phyloP scores from a whole-genome alignment of 2,113 vertebrate genomes.

The Hydrolagus affinis region DNA sequence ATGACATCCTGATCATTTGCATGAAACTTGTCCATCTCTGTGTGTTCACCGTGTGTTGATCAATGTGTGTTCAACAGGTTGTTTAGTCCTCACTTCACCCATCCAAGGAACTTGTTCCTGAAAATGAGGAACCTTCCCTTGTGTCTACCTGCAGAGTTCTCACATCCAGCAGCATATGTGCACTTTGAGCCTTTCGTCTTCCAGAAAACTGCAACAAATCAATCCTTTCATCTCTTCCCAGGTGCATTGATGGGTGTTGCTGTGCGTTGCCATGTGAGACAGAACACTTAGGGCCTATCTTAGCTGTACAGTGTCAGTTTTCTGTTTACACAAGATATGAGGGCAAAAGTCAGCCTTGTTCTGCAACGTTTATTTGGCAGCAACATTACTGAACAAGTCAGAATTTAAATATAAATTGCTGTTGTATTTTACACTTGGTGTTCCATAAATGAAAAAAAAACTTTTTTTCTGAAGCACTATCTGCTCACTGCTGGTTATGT shows the following conservation, averaged over 20 bases:
- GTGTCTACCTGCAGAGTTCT: background rate
- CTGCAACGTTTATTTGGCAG: slow-evolving; percentile 30
- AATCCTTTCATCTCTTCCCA: background rate
- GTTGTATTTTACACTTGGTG: slow-evolving; percentile 16
- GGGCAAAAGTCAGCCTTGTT: slow-evolving; percentile 37
- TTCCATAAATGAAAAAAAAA: background rate
- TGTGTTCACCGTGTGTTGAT: too few relatives aligned
- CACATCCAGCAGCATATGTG: background rate
- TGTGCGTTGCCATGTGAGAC: background rate
- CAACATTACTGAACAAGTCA: background rate
- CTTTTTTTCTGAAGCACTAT: too few relatives aligned
- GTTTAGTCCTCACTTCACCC: background rate
- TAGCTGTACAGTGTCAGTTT: background rate
- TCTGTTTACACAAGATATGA: slow-evolving; percentile 37
- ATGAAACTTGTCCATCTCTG: too few relatives aligned
- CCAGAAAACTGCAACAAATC: background rate
- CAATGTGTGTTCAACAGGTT: background rate
- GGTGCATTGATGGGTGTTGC: slow-evolving; percentile 4
- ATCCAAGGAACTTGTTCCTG: background rate
- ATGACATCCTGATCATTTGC: too few relatives aligned
- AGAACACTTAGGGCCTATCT: slow-evolving; percentile 20
- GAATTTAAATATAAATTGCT: slow-evolving; percentile 1
- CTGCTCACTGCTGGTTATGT: too few relatives aligned
- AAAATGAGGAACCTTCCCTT: background rate
- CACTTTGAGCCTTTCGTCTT: background rate